These are phyloP conservation scores for Calliscelio sp. DNA, from an alignment of 2,888 invertebrate genomes.

Conservation along the genomic window DNA sequence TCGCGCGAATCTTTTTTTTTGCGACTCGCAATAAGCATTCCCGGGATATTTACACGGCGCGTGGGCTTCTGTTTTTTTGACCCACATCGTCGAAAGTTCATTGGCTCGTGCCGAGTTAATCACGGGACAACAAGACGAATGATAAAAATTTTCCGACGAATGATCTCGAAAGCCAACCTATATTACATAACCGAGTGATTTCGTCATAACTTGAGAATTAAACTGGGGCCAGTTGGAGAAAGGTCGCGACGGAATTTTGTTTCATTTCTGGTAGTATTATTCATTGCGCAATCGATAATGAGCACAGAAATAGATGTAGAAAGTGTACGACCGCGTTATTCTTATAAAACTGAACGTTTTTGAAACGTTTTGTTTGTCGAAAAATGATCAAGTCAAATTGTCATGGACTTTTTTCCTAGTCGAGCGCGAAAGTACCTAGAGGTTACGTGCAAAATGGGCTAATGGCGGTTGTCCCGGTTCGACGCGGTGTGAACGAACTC, in stretches of 20 bases:
- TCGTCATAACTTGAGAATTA: no score
- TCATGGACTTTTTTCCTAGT: no score
- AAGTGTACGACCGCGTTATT: no score
- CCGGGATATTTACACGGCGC: constrained; percentile 48
- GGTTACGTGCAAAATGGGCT: constrained; percentile 63
- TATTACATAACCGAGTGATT: no score
- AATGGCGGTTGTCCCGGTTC: constrained; percentile 43
- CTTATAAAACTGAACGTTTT: constrained; percentile 27
- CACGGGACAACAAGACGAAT: constrained; percentile 2
- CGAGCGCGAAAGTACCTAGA: constrained; percentile 65
- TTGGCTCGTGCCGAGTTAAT: constrained; percentile 77
- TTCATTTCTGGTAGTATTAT: no score
- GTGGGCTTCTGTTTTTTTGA: constrained; percentile 80
- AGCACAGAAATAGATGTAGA: no score
- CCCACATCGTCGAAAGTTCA: constrained; percentile 84
- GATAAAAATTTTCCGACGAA: constrained; percentile 36
- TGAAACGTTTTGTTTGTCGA: constrained; percentile 15
- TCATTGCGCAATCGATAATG: constrained; percentile 44
- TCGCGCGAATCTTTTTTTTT: constrained; percentile 36
- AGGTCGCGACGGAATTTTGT: constrained; percentile 8
- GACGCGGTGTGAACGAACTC: constrained; percentile 73
- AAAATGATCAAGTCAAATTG: no score
- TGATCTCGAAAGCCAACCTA: constrained; percentile 57
- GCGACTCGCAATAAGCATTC: constrained; percentile 38
- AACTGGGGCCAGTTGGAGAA: no score